Base-by-base conservation (phyloP, 2,888 invertebrate species). In the Liodrosophila aerea region DNA sequence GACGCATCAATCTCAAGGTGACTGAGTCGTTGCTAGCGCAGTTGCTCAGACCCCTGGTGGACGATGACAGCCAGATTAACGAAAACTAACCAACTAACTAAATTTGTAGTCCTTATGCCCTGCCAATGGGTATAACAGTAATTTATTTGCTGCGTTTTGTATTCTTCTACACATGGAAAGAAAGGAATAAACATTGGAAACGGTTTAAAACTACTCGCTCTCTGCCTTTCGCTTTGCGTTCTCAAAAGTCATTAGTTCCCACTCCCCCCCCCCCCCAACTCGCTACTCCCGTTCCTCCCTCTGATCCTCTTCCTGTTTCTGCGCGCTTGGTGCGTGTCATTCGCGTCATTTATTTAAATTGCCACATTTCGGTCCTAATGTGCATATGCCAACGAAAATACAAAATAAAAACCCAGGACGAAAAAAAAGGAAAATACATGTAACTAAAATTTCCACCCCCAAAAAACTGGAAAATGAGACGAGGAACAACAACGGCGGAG, bases 321-420 rank as follows among this genome's bases (percentile, higher is more conserved):
- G 50, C 22, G 3, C 22, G 53, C 63, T 59, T 64, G 58, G 74
- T 85, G 78, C 85, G 85, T 77, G 71, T 73, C 76, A 67, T 78
- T 67, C 49, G 76, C 80, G 76, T 78, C 83, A 72, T 85, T 86
- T 85, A 85, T 85, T 85, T 83, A 85, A 85, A 86, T 85, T 86
- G 85, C 86, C 82, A 60, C 69, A 75, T 76, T 86, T 77, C 45
- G 71, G 56, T 50, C 51, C 58, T 76, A 83, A 76, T 83, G 76
- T 76, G 76, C 84, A 76, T 80, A 80, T 83, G 84, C 81, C 70
- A 39, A 7, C 39, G 40, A 33, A 43, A 54, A 49, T 13, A 46
- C 8, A 52, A 41, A 47, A 18, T 33, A 34, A 36, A 22, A 29
- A 16, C 13, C 12, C 39, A 22, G 45, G 8, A 18, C 5, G 39